These are phyloP conservation scores for Monoplex corrugatus DNA, from an alignment of 2,888 invertebrate genomes.

Conservation along the genomic window DNA sequence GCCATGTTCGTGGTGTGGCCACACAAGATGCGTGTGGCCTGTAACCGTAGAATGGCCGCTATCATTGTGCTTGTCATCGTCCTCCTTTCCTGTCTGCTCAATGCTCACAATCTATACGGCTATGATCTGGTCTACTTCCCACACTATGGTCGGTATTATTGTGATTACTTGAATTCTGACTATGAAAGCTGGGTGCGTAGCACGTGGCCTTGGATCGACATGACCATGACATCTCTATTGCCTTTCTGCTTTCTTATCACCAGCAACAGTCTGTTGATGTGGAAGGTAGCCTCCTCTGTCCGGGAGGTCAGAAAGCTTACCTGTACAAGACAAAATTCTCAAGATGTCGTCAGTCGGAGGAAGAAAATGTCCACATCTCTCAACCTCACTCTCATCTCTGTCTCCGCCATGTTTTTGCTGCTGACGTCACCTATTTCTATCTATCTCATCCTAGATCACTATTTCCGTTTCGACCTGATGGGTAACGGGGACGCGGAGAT, in stretches of 20 bases:
- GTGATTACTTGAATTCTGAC: conserved; percentile 30
- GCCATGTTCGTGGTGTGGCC: conserved; percentile 69
- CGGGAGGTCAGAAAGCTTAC: conserved; percentile 43
- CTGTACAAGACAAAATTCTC: background rate
- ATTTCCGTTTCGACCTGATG: background rate
- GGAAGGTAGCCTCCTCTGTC: conserved; percentile 63
- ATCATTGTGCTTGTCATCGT: conserved; percentile 49
- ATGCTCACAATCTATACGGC: conserved; percentile 28
- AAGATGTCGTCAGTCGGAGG: conserved; percentile 30
- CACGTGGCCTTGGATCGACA: conserved; percentile 71
- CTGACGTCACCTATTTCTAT: conserved; percentile 54
- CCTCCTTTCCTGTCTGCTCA: background rate
- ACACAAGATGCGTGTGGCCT: conserved; percentile 60
- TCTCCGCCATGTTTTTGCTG: conserved; percentile 53
- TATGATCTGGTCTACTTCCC: background rate
- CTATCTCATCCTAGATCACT: conserved; percentile 42
- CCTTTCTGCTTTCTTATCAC: conserved; percentile 69
- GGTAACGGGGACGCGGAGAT: background rate
- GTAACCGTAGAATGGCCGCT: conserved; percentile 58
- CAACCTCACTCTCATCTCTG: conserved; percentile 50
- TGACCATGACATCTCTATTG: conserved; percentile 65
- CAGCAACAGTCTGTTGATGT: conserved; percentile 67
- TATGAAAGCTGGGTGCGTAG: conserved; percentile 60
- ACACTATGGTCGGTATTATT: background rate
- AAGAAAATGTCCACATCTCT: conserved; percentile 47